A percentile compares a stretch with the other conserved stretches of the same genome.
Evolutionary conservation across 1,140 invertebrate genomes (phyloP).

Genomic region (Dinoponera quadriceps): DNA sequence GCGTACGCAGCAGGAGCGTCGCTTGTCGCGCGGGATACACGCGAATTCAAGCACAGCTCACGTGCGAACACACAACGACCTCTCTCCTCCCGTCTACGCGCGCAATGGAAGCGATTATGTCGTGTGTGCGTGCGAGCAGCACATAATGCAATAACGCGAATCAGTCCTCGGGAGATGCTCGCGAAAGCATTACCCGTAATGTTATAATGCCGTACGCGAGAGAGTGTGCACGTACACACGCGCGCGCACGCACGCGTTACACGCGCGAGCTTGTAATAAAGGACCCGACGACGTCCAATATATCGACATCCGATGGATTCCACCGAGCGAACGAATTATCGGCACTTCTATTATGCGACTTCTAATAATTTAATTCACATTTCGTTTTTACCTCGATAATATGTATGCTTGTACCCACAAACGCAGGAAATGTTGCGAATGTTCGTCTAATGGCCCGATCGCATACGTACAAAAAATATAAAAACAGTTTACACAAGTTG

Average conservation of each 20-base stretch:
- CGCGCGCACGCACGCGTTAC: conserved; percentile 32
- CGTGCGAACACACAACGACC: conserved; percentile 44
- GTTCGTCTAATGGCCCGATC: conserved; percentile 10
- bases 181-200: conserved; percentile 71
- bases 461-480: neutral
- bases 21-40: conserved; percentile 52
- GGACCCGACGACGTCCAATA: conserved; percentile 49
- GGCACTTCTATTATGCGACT: conserved; percentile 48
- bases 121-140: conserved; percentile 52
- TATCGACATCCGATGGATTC: conserved; percentile 57
- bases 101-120: conserved; percentile 38
- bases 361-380: conserved; percentile 60
- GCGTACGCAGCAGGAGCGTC: conserved; percentile 31
- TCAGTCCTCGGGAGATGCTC: conserved; percentile 64
- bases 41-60: conserved; percentile 54
- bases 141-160: conserved; percentile 66
- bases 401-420: neutral
- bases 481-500: neutral
- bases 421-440: neutral
- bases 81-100: neutral
- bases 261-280: conserved; percentile 53
- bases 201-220: conserved; percentile 58
- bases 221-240: conserved; percentile 15
- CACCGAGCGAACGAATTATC: conserved; percentile 50
- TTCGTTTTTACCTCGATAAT: conserved; percentile 38